Base-by-base conservation (phyloP, 2,888 invertebrate genomes). In the Clostera curtula region DNA sequence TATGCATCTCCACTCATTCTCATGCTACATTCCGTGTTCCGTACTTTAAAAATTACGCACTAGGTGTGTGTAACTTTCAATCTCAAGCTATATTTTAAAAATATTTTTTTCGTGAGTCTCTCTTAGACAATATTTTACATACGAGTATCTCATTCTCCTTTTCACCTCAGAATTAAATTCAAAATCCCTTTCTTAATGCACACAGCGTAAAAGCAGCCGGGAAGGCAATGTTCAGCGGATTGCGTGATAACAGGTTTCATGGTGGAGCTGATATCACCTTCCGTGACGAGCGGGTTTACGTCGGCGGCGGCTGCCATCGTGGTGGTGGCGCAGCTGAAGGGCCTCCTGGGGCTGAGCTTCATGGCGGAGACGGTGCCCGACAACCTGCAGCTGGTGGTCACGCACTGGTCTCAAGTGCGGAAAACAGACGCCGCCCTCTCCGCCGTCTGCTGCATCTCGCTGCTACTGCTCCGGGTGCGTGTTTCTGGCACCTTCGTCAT, bases 251-350 rank as follows among this genome's bases (percentile, higher is more conserved):
- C 65, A 94, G 95, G 94, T 27, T 93, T 94, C 66, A 74, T 95
- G 43, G 91, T 95, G 29, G 93, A 93, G 49, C 90, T 95, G 57
- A 95, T 95, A 47, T 93, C 95, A 0, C 86, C 90, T 12, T 90
- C 94, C 5, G 93, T 95, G 26, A 92, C 92, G 9, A 90, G 90
- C 42, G 94, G 93, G 1, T 95, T 95, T 66, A 94, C 94, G 19
- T 90, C 93, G 1, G 94, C 93, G 5, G 93, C 93, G 10, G 91
- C 95, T 0, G 66, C 93, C 6, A 92, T 93, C 49, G 93, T 95
- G 46, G 87, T 90, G 19, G 79, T 86, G 16, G 87, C 91, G 4
- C 95, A 95, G 72, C 44, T 93, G 7, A 92, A 92, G 72, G 90
- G 89, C 25, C 74, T 93, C 24, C 71, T 93, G 13, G 93, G 93